A percentile compares a stretch with the other conserved stretches of the same genome.
Conservation (phyloP, 2,113 vertebrate species). For the Ctenomys sociabilis region DNA sequence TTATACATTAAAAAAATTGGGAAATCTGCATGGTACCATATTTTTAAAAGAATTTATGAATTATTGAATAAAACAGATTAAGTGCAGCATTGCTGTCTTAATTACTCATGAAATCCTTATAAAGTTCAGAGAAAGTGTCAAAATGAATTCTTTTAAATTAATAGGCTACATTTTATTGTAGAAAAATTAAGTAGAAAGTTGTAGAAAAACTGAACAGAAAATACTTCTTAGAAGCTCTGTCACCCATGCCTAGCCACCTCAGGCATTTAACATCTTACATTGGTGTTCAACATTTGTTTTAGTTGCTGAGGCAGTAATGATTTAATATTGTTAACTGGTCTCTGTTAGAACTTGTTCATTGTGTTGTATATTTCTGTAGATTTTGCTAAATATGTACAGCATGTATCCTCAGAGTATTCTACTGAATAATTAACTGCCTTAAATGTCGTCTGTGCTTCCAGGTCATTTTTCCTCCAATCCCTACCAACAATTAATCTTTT, state of each 20-base stretch:
- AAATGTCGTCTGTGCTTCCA: not conserved
- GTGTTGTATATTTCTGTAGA: not conserved
- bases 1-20: not conserved
- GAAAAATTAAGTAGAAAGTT: not conserved
- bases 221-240: not conserved
- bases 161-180: not conserved
- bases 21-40: not conserved
- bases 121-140: not conserved
- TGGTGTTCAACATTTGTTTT: not conserved
- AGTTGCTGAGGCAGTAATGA: not conserved
- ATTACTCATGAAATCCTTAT: conserved; percentile 6
- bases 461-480: not conserved
- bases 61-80: conserved; percentile 13
- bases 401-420: not conserved
- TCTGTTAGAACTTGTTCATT: not conserved
- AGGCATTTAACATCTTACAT: not conserved
- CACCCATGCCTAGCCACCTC: not conserved
- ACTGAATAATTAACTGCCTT: not conserved
- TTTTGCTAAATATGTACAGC: not conserved
- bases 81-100: not conserved
- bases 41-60: not conserved
- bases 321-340: not conserved
- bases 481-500: not conserved
- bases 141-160: conserved; percentile 16
- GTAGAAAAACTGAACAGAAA: not conserved